Percentiles rank a stretch among this genome's conserved stretches.
Conservation (phyloP, 2,113 vertebrate genomes). For the Pygoscelis antarcticus region DNA sequence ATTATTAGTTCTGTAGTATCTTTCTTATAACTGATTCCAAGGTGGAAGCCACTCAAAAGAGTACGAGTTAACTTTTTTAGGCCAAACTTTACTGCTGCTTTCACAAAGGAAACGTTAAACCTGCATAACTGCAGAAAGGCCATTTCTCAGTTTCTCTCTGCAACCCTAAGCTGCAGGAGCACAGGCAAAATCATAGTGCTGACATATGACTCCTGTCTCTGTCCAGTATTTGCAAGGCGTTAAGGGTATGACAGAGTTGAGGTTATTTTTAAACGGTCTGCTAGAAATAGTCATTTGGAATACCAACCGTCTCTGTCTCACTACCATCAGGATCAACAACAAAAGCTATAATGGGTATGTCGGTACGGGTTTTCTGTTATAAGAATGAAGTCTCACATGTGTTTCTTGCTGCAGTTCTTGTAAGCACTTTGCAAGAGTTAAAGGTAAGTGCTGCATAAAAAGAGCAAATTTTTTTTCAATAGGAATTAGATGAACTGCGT, state of each 20-base stretch:
- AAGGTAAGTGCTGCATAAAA: neutral
- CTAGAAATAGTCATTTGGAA: constrained; percentile 19
- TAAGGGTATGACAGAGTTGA: neutral
- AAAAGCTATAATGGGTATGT: neutral
- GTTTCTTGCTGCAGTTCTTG: neutral
- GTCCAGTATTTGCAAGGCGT: neutral
- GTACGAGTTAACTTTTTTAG: neutral
- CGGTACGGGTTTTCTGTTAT: neutral
- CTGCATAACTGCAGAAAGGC: neutral
- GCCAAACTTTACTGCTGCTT: neutral
- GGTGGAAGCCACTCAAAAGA: neutral
- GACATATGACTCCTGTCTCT: neutral
- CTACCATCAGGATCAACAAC: neutral
- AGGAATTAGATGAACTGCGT: neutral
- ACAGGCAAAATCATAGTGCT: neutral
- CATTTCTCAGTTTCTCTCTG: neutral
- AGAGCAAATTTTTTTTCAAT: neutral
- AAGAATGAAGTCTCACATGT: neutral
- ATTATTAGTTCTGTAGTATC: neutral
- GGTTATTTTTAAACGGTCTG: constrained; percentile 51
- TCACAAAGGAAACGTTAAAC: neutral
- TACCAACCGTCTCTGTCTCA: fast-evolving
- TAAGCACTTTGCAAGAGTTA: neutral
- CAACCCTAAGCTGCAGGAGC: neutral
- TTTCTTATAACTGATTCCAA: neutral